These are phyloP conservation scores for Coturnix japonica DNA, from an alignment of 2,113 vertebrate species.

Conservation along the genomic window DNA sequence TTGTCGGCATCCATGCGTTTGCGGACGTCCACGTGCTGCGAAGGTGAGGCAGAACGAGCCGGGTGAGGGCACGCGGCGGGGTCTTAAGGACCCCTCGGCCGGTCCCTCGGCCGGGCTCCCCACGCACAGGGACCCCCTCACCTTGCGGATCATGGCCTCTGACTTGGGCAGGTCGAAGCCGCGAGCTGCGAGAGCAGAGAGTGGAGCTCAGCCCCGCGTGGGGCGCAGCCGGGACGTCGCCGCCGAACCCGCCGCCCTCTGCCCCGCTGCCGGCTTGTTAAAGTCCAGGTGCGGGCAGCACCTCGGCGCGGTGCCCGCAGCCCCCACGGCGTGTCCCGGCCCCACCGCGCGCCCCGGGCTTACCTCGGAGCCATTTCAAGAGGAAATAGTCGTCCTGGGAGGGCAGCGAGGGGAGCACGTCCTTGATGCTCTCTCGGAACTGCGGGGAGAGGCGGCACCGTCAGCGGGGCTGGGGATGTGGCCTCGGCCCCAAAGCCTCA, in stretches of 20 bases:
- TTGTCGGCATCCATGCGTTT: conserved; percentile 87
- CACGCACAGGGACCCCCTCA: conserved; percentile 64
- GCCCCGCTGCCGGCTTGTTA: neutral
- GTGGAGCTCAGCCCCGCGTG: neutral
- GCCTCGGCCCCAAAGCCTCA: neutral
- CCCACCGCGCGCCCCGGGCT: neutral
- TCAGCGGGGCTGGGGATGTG: neutral
- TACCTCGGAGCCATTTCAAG: conserved; percentile 95
- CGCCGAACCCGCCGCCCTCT: neutral
- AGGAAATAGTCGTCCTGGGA: conserved; percentile 90
- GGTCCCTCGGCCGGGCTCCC: neutral
- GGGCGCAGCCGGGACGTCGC: neutral
- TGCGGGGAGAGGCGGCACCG: conserved; percentile 50
- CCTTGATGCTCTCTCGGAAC: conserved; percentile 89
- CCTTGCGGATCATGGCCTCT: conserved; percentile 95
- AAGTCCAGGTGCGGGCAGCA: neutral
- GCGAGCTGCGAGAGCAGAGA: conserved; percentile 81
- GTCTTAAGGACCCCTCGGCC: neutral
- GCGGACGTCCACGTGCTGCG: conserved; percentile 90
- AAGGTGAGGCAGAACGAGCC: neutral
- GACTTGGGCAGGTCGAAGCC: conserved; percentile 92
- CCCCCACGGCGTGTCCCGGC: fast-evolving
- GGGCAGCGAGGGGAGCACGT: conserved; percentile 86
- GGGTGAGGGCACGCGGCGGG: neutral
- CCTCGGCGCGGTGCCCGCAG: neutral